These are phyloP conservation scores for Andrena hattorfiana DNA, from an alignment of 2,888 invertebrate genomes.

Conservation along the genomic window DNA sequence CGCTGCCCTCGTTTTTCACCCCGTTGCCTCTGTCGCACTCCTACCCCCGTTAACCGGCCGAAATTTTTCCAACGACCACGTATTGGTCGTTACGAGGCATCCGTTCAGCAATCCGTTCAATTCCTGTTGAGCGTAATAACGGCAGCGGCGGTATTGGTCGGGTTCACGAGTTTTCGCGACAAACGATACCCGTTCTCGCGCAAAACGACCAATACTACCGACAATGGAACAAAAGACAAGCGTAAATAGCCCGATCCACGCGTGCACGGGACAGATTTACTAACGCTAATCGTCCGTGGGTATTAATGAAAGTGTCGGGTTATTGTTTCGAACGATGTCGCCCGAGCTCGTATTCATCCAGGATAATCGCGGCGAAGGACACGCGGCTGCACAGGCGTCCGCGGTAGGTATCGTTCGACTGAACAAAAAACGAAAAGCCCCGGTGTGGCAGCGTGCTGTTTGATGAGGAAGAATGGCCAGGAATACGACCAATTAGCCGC, in stretches of 20 bases:
- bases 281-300: slow-evolving; percentile 50
- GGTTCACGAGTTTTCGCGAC: slow-evolving; percentile 20
- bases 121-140: slow-evolving; percentile 46
- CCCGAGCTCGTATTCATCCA: background rate
- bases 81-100: slow-evolving; percentile 41
- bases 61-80: slow-evolving; percentile 11
- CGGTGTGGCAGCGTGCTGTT: too few species aligned
- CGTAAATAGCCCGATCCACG: slow-evolving; percentile 43
- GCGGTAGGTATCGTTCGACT: too few species aligned
- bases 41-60: slow-evolving; percentile 32
- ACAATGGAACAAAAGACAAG: slow-evolving; percentile 48
- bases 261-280: slow-evolving; percentile 46
- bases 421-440: too few species aligned
- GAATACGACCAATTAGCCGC: too few species aligned
- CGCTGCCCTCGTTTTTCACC: background rate
- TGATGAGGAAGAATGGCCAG: too few species aligned
- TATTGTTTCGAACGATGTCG: slow-evolving; percentile 43
- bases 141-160: slow-evolving; percentile 1
- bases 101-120: slow-evolving; percentile 37
- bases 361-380: slow-evolving; percentile 4
- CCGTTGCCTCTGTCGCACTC: background rate
- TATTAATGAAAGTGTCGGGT: slow-evolving; percentile 52
- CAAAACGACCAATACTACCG: slow-evolving; percentile 11
- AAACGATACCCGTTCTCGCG: slow-evolving; percentile 25
- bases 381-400: too few species aligned